Conservation (phyloP, 2,888 invertebrate species). For the Machimus rusticus region DNA sequence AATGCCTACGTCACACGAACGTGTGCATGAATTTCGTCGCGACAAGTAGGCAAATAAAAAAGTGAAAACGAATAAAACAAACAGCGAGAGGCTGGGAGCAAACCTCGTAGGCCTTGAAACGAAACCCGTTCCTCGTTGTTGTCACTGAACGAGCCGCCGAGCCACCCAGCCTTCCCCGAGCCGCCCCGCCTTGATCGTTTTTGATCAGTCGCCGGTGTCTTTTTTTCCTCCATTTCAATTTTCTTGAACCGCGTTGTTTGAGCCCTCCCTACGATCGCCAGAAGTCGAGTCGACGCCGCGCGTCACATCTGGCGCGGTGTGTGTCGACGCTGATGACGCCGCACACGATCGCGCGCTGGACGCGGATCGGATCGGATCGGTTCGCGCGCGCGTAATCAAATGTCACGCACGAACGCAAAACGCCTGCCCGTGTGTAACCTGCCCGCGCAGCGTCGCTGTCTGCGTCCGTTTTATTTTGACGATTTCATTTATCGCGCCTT, state of each 20-base stretch:
- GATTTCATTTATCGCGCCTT: not conserved
- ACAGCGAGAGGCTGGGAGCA: not conserved
- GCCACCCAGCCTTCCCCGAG: not conserved
- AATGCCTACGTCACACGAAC: not conserved
- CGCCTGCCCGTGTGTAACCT: not conserved
- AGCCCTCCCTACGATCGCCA: not conserved
- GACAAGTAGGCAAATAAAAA: not conserved
- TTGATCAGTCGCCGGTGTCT: not conserved
- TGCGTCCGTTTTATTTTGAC: not conserved
- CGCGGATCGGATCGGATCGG: not conserved
- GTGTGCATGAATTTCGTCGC: not conserved
- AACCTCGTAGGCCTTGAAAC: conserved; percentile 28
- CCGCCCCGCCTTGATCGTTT: not conserved
- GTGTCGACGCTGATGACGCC: not conserved
- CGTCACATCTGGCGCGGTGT: not conserved
- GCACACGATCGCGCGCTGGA: not conserved
- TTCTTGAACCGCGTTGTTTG: not conserved
- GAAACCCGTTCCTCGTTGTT: conserved; percentile 2
- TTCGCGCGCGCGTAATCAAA: conserved; percentile 9
- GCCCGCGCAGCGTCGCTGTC: not conserved
- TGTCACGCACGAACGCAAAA: conserved; percentile 11
- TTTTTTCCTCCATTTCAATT: not conserved
- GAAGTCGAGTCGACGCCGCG: not conserved
- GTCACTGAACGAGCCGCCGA: not conserved
- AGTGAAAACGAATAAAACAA: conserved; percentile 16